These are phyloP conservation scores for Takifugu ocellatus DNA, from an alignment of 2,797 vertebrate genomes.

Conservation along the genomic window DNA sequence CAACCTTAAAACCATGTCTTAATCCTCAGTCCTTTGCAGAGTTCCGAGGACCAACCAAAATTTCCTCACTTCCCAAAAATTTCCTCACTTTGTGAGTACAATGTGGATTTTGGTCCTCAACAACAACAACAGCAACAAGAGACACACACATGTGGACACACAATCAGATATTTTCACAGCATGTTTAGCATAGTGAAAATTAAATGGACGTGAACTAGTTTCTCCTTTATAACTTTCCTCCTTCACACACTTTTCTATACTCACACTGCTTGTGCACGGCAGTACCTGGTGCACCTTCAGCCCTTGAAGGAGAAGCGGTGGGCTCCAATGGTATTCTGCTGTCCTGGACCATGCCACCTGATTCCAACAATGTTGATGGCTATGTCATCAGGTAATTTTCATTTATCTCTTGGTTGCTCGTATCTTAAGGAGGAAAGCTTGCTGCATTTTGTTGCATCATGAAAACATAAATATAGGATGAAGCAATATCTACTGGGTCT, in stretches of 20 bases:
- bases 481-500: no score
- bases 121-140: no score
- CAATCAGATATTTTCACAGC: not conserved
- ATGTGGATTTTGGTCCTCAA: no score
- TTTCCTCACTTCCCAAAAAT: no score
- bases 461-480: no score
- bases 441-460: not conserved
- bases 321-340: conserved; percentile 95
- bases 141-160: no score
- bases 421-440: not conserved
- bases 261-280: not conserved
- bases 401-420: not conserved
- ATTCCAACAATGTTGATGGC: conserved; percentile 72
- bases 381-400: conserved; percentile 80
- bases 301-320: conserved; percentile 84
- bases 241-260: not conserved
- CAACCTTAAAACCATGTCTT: no score
- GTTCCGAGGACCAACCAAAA: no score
- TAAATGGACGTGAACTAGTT: conserved; percentile 1
- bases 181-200: not conserved
- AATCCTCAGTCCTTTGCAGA: no score
- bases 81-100: no score
- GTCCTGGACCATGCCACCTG: conserved; percentile 81
- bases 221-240: conserved; percentile 6
- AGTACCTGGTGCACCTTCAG: conserved; percentile 78